Conservation (phyloP, 2,797 vertebrate genomes). For the Chrysocyon brachyurus region DNA sequence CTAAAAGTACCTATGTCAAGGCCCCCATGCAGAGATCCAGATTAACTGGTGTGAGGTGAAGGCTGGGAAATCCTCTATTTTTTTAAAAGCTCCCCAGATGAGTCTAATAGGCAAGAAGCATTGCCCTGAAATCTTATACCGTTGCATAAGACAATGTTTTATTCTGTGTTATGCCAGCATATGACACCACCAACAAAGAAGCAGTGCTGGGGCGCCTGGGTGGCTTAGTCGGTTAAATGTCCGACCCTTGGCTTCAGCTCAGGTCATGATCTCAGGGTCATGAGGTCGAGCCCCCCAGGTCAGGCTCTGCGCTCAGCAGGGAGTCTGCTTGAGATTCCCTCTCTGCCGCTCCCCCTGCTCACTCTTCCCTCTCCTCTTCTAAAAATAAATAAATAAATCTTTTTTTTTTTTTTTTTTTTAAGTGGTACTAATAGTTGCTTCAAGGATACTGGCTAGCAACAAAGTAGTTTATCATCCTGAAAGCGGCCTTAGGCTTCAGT, state of each 20-base stretch:
- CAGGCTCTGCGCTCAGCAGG: neutral
- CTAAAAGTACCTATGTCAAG: neutral
- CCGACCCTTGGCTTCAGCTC: no score
- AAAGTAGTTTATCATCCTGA: neutral
- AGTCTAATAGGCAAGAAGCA: slow-evolving; percentile 4
- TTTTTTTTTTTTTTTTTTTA: neutral
- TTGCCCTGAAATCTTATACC: neutral
- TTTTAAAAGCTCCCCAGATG: neutral
- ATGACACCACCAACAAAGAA: neutral
- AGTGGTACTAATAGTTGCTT: neutral
- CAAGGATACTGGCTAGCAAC: neutral
- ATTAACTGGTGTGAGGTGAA: neutral
- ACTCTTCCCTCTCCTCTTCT: neutral
- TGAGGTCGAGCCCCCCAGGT: neutral
- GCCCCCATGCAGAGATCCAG: neutral
- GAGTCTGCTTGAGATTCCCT: neutral
- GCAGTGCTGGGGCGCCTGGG: neutral
- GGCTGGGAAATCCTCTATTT: neutral
- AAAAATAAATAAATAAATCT: neutral
- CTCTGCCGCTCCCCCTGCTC: neutral
- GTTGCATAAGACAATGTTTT: neutral
- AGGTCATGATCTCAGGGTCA: neutral
- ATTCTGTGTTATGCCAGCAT: slow-evolving; percentile 29
- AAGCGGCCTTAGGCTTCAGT: neutral
- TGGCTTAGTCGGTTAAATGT: neutral